Evolutionary conservation across 2,797 vertebrate genomes (phyloP), one percentile per base, ranked within the genome.

Genomic region (Pagetopsis macropterus): DNA sequence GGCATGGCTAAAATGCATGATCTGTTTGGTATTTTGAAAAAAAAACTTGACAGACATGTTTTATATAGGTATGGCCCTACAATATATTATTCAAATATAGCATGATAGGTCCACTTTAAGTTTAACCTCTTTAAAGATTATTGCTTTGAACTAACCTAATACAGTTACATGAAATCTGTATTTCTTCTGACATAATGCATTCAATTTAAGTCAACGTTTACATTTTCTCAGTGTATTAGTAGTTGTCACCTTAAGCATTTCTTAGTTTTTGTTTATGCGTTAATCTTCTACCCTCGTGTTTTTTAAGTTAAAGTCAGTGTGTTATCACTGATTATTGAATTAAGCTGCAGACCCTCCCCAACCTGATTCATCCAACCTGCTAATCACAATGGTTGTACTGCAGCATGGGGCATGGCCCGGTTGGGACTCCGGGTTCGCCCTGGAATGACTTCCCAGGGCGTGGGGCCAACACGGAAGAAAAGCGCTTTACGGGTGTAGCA

Each of bases 401-500:
- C 74, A 60, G 67, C 58, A 16, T 61, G 75, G 75, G 83, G 65
- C 65, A 7, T 43, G 1, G 13, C 83, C 56, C 77, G 61, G 82
- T 33, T 57, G 86, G 82, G 83, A 76, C 31, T 81, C 65, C 65
- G 51, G 63, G 43, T 79, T 56, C 89, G 88, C 87, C 88, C 84
- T 88, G 89, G 67, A 83, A 82, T 85, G 80, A 62, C 79, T 86
- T 88, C 83, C 82, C 85, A 70, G 65, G 87, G 87, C 86, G 72
- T 23, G 40, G 46, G 73, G 83, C 83, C 90, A 89, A 66, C 44
- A 13, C 76, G 70, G 31, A 88, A 88, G 81, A 90, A 87, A 90
- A 87, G 89, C 84, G 72, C 89, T 91, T 66, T 83, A 83, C 57
- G 67, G 87, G 85, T 76, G 90, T 85, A 95, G 91, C 93, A 95